Base-by-base conservation (phyloP, 2,888 invertebrate genomes). In the Miltochrista miniata region DNA sequence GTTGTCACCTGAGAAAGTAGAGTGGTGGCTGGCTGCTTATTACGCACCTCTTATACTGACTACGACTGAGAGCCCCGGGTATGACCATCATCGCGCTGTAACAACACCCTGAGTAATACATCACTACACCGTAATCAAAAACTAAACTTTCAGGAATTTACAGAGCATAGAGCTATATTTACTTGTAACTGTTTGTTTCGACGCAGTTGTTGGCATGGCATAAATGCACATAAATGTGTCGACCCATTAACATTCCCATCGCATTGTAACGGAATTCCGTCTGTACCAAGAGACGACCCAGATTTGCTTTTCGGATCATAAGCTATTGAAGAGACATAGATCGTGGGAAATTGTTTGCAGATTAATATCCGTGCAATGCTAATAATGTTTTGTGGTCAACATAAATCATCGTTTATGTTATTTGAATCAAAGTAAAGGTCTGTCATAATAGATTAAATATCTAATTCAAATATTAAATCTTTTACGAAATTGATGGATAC, bases 221-320 rank as follows among this genome's bases (percentile, higher is more conserved):
- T n/a, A n/a, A n/a, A n/a, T n/a, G n/a, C n/a, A n/a, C n/a, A 48
- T 38, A 49, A 68, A 72, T 64, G 64, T 72, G 70, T 68, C 61
- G 53, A 43, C 51, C 64, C 63, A 74, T 76, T 78, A 76, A 71
- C 64, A 75, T 76, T 77, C 74, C 64, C 52, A 49, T 55, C 63
- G 59, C 56, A 71, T 72, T 72, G 64, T 71, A 56, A 58, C 51
- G 48, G 58, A 61, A 74, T 74, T 68, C 67, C 69, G 64, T 66
- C 69, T 63, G 63, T 48, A 62, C 61, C 60, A 69, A 69, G 74
- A 68, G 64, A 68, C 50, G 73, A 62, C 67, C 72, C 55, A 72
- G 64, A 72, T 76, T 65, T 49, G 58, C 60, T 64, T 64, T 69
- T 60, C 56, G 62, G 71, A 73, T 68, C 72, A 67, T 56, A 62